Evolutionary conservation across 2,113 vertebrate genomes (phyloP).

Genomic region (Poecile atricapillus): DNA sequence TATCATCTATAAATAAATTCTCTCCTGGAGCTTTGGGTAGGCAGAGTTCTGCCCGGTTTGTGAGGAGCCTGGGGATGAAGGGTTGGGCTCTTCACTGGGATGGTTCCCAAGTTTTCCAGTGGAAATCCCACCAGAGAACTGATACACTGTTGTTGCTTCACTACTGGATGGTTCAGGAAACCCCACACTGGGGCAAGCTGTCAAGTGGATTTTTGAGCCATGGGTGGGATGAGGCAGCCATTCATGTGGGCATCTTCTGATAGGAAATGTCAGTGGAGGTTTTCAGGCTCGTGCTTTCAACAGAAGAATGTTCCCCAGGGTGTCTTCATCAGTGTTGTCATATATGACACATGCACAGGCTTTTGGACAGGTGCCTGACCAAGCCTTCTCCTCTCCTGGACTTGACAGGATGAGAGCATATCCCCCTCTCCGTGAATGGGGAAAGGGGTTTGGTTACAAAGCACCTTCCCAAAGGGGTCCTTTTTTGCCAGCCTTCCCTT

Average conservation of each 20-base stretch:
- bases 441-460: background rate
- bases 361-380: background rate
- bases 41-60: background rate
- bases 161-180: background rate
- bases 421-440: rapidly evolving
- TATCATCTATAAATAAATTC: background rate
- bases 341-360: too few species aligned
- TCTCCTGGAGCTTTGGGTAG: background rate
- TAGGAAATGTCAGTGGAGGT: background rate
- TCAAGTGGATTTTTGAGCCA: background rate
- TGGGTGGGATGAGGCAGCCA: background rate
- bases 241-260: rapidly evolving
- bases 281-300: background rate
- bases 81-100: background rate
- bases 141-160: background rate
- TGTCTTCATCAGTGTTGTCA: background rate
- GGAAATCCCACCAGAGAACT: background rate
- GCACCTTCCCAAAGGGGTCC: background rate
- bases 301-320: background rate
- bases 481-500: background rate
- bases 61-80: background rate
- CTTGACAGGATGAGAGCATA: background rate
- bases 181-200: background rate
- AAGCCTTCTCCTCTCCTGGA: background rate
- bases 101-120: background rate